A percentile compares a stretch with the other conserved stretches of the same genome.
phyloP scores from a whole-genome alignment of 2,888 invertebrate genomes.

The Choreutis nemorana region DNA sequence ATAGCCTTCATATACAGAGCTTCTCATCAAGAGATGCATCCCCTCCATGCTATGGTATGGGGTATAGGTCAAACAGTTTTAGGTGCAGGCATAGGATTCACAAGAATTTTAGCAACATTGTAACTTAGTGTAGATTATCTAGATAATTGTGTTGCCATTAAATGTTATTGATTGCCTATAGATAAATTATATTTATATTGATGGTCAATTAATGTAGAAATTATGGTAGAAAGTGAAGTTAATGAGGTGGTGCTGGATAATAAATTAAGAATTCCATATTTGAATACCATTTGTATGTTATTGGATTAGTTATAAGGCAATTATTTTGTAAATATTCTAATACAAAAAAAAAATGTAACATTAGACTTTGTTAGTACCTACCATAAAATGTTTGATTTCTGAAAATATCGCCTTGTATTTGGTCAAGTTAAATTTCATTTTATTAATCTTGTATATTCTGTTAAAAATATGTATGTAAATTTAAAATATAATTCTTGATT shows the following conservation, averaged over 20 bases:
- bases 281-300: constrained; percentile 5
- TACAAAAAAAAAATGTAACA: too few species aligned
- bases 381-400: too few species aligned
- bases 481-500: too few species aligned
- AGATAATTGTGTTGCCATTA: too few species aligned
- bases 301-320: constrained; percentile 28
- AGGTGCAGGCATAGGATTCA: constrained; percentile 90
- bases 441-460: too few species aligned
- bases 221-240: constrained; percentile 8
- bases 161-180: too few species aligned
- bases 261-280: too few species aligned
- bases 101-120: constrained; percentile 90
- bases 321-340: constrained; percentile 29
- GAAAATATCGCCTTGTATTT: too few species aligned
- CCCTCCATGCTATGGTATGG: constrained; percentile 92
- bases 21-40: constrained; percentile 87
- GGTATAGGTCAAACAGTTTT: constrained; percentile 93
- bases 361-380: too few species aligned
- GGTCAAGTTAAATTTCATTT: too few species aligned
- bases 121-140: too few species aligned
- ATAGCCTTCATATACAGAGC: constrained; percentile 94
- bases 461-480: too few species aligned
- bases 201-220: constrained; percentile 9
- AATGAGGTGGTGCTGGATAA: constrained; percentile 6
- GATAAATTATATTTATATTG: constrained; percentile 5